phyloP scores from a whole-genome alignment of 2,113 vertebrate species.

The Miniopterus natalensis region DNA sequence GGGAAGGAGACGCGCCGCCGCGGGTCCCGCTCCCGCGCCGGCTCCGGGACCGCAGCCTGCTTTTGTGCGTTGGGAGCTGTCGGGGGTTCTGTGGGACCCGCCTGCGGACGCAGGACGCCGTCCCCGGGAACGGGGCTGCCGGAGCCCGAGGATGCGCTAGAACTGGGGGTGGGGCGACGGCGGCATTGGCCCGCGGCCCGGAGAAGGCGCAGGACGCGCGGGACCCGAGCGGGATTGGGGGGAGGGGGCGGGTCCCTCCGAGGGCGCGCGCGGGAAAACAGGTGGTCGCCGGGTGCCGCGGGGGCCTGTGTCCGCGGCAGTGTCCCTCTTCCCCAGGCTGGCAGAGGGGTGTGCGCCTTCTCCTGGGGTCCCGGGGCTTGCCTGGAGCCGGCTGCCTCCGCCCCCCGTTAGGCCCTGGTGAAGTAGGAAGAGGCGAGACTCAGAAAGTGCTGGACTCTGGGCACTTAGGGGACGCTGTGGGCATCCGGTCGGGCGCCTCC shows the following conservation, averaged over 20 bases:
- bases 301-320: background rate
- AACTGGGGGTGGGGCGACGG: slow-evolving; percentile 19
- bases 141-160: background rate
- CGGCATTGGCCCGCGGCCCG: too few relatives aligned
- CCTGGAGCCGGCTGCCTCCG: background rate
- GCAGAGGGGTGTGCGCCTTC: background rate
- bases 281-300: background rate
- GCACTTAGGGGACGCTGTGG: too few relatives aligned
- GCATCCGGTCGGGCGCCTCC: background rate
- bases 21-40: background rate
- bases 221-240: background rate
- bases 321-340: background rate
- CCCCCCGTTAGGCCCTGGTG: background rate
- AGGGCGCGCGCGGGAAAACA: background rate
- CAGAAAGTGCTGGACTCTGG: background rate
- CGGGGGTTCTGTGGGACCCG: background rate
- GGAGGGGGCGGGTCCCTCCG: background rate
- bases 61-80: fast-evolving
- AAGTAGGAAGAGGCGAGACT: background rate
- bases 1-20: background rate
- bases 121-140: background rate
- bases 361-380: background rate
- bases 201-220: background rate
- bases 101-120: background rate
- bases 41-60: background rate